These are phyloP conservation scores for Phrynocephalus vlangalii DNA, from an alignment of 2,797 vertebrate species.

Conservation along the genomic window DNA sequence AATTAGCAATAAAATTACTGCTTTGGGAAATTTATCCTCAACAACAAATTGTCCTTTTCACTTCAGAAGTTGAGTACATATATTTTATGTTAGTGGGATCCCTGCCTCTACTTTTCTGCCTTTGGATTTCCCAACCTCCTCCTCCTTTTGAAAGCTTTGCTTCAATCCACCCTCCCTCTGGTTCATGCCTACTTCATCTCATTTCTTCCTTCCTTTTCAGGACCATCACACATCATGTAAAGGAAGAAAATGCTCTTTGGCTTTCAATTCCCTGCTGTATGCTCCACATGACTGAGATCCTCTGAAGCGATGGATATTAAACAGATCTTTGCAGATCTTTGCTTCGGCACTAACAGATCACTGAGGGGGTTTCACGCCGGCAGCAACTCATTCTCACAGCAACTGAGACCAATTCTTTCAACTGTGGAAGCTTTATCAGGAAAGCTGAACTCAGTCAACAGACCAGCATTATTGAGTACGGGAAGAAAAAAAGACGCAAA, in stretches of 20 bases:
- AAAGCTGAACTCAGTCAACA: not conserved
- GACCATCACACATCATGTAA: not conserved
- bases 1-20: not conserved
- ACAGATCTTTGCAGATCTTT: conserved; percentile 19
- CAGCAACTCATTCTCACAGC: not conserved
- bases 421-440: not conserved
- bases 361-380: not conserved
- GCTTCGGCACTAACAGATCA: not conserved
- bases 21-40: not conserved
- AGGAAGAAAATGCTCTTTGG: conserved; percentile 7
- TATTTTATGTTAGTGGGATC: not conserved
- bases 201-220: not conserved
- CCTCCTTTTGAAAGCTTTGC: not conserved
- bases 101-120: not conserved
- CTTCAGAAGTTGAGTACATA: not conserved
- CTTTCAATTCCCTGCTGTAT: not conserved
- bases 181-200: conserved; percentile 8
- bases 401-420: not conserved
- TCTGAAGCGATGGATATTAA: not conserved
- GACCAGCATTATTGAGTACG: not conserved
- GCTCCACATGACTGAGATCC: not conserved
- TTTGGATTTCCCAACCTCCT: not conserved
- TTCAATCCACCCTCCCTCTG: not conserved
- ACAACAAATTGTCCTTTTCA: not conserved
- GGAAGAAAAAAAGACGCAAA: not conserved